Base-by-base conservation (phyloP, 2,888 invertebrate species). In the Nomada hirtipes region DNA sequence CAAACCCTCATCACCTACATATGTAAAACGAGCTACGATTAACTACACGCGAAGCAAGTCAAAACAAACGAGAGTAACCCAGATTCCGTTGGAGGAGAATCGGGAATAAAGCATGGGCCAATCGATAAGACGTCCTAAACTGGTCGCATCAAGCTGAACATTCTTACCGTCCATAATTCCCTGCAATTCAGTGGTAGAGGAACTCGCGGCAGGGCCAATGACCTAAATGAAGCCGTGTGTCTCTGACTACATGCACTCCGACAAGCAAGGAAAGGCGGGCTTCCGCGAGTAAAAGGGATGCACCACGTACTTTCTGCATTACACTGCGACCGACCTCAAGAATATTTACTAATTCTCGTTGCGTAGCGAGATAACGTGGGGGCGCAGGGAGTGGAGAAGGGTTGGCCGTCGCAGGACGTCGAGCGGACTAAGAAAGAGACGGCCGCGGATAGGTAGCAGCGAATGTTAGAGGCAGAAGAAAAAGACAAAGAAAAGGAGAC, bases 281-380 rank as follows among this genome's bases (percentile, higher is more conserved):
- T 78, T 73, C 78, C 26, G 57, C 15, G 18, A 7, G 53, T 63
- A 63, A 78, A 63, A 75, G 61, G 53, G 60, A 73, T 42, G 70
- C 74, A 57, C 76, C 63, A 67, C 65, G 61, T 76, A 74, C 76
- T 53, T 70, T 67, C 68, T 73, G 76, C 76, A 68, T 80, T 85
- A 78, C 70, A 50, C 59, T 64, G 67, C 70, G 72, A 29, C 72
- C 75, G 60, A 75, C 71, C 83, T 63, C 85, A 65, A 73, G 84
- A 82, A 86, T 80, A 82, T 91, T 92, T 92, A 91, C 91, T 91
- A 92, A 92, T 92, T 93, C 91, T 88, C 90, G 87, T 90, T 91
- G 92, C 91, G 91, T 91, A 89, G 90, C 68, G 86, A 67, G 91
- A 91, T 92, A 92, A 92, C 88, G 90, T 87, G 82, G 74, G 64